A percentile compares a stretch with the other conserved stretches of the same genome.
Conservation (phyloP, 2,113 vertebrate genomes). For the Peromyscus polionotus region DNA sequence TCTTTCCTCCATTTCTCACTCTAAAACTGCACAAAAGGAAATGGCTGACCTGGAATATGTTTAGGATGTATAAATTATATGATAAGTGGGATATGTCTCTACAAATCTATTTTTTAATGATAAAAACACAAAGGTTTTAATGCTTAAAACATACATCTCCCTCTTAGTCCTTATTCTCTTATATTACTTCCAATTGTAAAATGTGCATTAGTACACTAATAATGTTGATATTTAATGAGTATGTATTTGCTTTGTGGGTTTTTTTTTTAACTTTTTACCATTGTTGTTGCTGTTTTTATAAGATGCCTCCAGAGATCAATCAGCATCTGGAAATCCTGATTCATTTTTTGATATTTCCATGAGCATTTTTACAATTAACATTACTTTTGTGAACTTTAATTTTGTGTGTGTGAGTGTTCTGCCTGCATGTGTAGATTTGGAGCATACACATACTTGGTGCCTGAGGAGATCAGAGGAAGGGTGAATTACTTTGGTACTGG, state of each 20-base stretch:
- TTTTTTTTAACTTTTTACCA: neutral
- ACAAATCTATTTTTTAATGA: neutral
- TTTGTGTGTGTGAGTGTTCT: neutral
- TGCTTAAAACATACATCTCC: conserved; percentile 1
- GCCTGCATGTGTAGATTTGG: neutral
- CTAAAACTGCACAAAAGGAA: neutral
- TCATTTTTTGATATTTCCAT: conserved; percentile 64
- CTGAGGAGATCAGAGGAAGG: neutral
- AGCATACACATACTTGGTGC: neutral
- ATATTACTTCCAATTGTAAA: conserved; percentile 47
- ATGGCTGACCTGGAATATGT: neutral
- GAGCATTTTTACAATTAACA: conserved; percentile 27
- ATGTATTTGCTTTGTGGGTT: conserved; percentile 10
- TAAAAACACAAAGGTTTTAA: neutral
- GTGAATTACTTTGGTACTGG: neutral
- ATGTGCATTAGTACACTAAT: neutral
- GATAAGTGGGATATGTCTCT: neutral
- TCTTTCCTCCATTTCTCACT: neutral
- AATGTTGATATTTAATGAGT: neutral
- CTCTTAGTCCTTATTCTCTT: neutral
- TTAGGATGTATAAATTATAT: neutral
- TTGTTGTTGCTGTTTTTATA: neutral
- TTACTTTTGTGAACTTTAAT: neutral
- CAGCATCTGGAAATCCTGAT: conserved; percentile 34
- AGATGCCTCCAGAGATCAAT: conserved; percentile 25